These are phyloP conservation scores for Brachypteracias leptosomus DNA, from an alignment of 2,113 vertebrate genomes.

Conservation along the genomic window DNA sequence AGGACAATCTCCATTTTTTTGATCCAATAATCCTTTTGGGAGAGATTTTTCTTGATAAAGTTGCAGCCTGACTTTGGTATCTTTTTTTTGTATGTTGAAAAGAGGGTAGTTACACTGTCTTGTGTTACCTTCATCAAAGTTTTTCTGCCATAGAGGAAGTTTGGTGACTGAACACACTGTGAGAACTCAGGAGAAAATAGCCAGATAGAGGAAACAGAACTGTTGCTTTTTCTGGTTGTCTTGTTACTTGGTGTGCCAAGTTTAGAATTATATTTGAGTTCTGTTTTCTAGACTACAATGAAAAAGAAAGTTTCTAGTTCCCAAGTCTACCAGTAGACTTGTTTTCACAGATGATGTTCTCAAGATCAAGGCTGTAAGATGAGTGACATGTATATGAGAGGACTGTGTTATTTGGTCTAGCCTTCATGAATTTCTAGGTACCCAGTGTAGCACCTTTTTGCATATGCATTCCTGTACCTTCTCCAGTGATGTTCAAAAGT, in stretches of 20 bases:
- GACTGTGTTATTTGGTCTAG: background rate
- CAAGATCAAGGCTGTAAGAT: background rate
- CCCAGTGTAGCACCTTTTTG: background rate
- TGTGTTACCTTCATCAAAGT: background rate
- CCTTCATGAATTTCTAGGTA: background rate
- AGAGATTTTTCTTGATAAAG: background rate
- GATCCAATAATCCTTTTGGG: background rate
- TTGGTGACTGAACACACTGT: background rate
- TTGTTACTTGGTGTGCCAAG: background rate
- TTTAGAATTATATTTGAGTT: background rate
- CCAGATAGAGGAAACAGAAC: background rate
- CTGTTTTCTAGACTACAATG: background rate
- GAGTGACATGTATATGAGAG: background rate
- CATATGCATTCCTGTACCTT: background rate
- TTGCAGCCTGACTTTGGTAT: background rate
- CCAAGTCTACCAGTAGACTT: background rate
- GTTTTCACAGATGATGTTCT: background rate
- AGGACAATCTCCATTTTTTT: background rate
- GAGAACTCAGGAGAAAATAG: background rate
- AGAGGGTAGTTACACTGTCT: background rate
- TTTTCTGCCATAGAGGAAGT: background rate
- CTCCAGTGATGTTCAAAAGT: background rate
- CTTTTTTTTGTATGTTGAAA: background rate
- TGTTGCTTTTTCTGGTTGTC: background rate
- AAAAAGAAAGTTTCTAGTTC: background rate